Evolutionary conservation across 2,113 vertebrate genomes (phyloP).

Genomic region (Bujurquina vittata): DNA sequence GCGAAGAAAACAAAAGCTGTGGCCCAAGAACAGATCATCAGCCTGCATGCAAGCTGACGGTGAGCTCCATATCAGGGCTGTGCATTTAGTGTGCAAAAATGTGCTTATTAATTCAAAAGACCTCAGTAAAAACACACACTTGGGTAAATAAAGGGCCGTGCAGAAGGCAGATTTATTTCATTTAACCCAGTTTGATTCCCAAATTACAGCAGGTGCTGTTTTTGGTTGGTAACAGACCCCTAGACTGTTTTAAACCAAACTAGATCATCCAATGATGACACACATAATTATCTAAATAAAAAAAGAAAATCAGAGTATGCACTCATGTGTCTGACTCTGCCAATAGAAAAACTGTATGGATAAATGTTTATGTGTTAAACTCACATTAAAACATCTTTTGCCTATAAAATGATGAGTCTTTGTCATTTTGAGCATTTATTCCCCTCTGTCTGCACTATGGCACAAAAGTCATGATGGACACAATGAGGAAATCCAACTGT

Average conservation of each 20-base stretch:
- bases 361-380: background rate
- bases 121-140: background rate
- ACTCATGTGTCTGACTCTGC: background rate
- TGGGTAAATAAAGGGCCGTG: background rate
- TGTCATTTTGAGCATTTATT: background rate
- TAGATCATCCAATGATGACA: accelerated
- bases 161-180: background rate
- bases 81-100: background rate
- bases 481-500: background rate
- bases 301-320: background rate
- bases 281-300: background rate
- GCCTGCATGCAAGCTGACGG: background rate
- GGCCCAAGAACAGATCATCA: slow-evolving; percentile 7
- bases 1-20: background rate
- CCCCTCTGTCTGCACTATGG: background rate
- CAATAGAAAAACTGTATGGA: background rate
- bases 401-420: background rate
- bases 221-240: background rate
- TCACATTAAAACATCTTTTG: background rate
- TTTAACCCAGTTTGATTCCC: background rate
- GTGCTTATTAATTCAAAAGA: background rate
- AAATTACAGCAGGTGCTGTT: background rate
- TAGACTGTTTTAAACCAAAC: background rate
- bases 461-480: background rate
- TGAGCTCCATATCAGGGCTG: background rate